These are phyloP conservation scores for Allophyes oxyacanthae DNA, from an alignment of 2,888 invertebrate species.

Conservation along the genomic window DNA sequence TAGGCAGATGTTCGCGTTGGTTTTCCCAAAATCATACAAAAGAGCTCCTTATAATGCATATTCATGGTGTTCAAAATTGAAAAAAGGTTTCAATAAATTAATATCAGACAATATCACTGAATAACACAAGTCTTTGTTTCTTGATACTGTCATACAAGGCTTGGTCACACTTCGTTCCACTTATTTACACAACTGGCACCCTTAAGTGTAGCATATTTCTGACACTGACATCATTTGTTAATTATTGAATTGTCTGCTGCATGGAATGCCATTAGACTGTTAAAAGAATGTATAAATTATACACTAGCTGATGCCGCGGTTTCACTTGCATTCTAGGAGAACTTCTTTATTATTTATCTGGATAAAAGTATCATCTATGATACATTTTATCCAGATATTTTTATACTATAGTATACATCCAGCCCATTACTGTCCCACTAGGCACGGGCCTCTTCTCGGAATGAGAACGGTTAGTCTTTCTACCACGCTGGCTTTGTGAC, in stretches of 20 bases:
- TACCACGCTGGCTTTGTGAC: no score
- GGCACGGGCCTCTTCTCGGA: no score
- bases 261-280: constrained; percentile 42
- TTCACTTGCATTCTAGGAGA: no score
- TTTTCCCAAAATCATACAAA: constrained; percentile 24
- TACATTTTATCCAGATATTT: no score
- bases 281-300: constrained; percentile 26
- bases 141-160: constrained; percentile 5
- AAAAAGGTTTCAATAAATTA: constrained; percentile 14
- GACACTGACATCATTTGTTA: constrained; percentile 75
- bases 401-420: no score
- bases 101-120: constrained; percentile 22
- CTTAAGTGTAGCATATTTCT: constrained; percentile 55
- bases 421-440: no score
- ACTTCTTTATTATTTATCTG: no score
- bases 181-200: constrained; percentile 77
- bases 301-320: no score
- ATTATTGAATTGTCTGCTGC: constrained; percentile 27
- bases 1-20: constrained; percentile 1
- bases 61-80: constrained; percentile 16
- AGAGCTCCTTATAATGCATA: constrained; percentile 21
- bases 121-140: constrained; percentile 30
- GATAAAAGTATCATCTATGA: no score
- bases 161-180: constrained; percentile 29
- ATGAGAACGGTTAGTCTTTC: no score